A percentile compares a stretch with the other conserved stretches of the same genome.
Conservation (phyloP, 2,888 invertebrate species). For the Slavum lentiscoides region DNA sequence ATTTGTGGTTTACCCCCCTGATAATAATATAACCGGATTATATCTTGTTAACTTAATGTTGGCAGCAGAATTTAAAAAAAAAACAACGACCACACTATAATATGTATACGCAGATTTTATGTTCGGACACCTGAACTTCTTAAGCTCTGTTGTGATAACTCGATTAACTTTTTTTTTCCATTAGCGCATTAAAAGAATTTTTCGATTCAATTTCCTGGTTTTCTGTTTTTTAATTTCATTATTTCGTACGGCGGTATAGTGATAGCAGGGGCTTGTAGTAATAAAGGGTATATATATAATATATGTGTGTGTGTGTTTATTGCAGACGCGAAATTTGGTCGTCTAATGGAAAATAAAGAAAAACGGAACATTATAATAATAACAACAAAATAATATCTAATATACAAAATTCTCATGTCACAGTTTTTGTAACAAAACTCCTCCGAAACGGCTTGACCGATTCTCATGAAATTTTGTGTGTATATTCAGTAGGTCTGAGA, state of each 20-base stretch:
- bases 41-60: constrained; percentile 10
- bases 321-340: not conserved
- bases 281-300: too few relatives aligned
- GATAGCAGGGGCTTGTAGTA: too few relatives aligned
- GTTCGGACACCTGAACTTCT: constrained; percentile 8
- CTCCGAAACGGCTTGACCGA: too few relatives aligned
- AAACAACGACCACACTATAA: too few relatives aligned
- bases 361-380: not conserved
- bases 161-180: constrained; percentile 51
- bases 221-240: constrained; percentile 40
- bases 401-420: too few relatives aligned
- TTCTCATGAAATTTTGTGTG: too few relatives aligned
- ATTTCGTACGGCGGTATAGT: constrained; percentile 11
- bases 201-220: constrained; percentile 40
- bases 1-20: not conserved
- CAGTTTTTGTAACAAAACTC: too few relatives aligned
- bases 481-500: too few relatives aligned
- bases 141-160: constrained; percentile 42
- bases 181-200: constrained; percentile 41
- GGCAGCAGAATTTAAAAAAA: not conserved
- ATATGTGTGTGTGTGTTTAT: too few relatives aligned
- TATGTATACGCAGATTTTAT: not conserved
- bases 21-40: constrained; percentile 42
- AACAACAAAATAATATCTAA: not conserved
- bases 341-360: constrained; percentile 21